Evolutionary conservation across 2,113 vertebrate species (phyloP), one percentile per base, ranked within the genome.

Genomic region (Rutilus rutilus): DNA sequence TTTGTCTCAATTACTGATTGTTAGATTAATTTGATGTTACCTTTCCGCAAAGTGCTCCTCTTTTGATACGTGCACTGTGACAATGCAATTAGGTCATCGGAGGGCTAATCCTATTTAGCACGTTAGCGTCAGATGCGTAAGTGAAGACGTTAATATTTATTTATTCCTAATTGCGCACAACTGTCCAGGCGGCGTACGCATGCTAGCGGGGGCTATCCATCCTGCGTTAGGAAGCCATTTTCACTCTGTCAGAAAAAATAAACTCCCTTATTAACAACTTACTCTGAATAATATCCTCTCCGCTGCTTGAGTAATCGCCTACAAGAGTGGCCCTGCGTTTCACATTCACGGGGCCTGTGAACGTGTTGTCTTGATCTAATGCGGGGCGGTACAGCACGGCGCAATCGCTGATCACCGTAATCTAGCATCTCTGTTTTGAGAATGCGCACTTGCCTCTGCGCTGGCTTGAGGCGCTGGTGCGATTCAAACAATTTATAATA

Each of bases 1-100:
- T 92, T 91, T 92, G 86, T 92, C 90, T 91, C 90, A 90, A 90
- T 92, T 90, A 91, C 89, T 86, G 86, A 90, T 88, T 89, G 87
- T 64, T 83, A 86, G 85, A 91, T 89, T 89, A 87, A 90, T 90
- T 85, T 88, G 86, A 90, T 88, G 82, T 62, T 83, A 89, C 86
- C 85, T 87, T 88, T 88, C 84, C 23, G 15, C 79, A 60, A 90
- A 86, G 78, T 69, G 78, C 71, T 84, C 80, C 84, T 86, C 82
- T 87, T 87, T 83, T 83, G 78, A 81, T 76, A 86, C 75, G 64
- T 69, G 86, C 52, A 25, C 57, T 36, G 67, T 52, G 60, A 83
- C 84, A 67, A 87, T 50, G 86, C 88, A 83, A 89, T 90, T 89
- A 90, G 85, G 80, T 82, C 84, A 82, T 77, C 71, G 78, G 59